Percentiles rank a stretch among this genome's conserved stretches.
These are phyloP conservation scores for Theocolax elegans DNA, from an alignment of 1,140 invertebrate genomes.

Conservation along the genomic window DNA sequence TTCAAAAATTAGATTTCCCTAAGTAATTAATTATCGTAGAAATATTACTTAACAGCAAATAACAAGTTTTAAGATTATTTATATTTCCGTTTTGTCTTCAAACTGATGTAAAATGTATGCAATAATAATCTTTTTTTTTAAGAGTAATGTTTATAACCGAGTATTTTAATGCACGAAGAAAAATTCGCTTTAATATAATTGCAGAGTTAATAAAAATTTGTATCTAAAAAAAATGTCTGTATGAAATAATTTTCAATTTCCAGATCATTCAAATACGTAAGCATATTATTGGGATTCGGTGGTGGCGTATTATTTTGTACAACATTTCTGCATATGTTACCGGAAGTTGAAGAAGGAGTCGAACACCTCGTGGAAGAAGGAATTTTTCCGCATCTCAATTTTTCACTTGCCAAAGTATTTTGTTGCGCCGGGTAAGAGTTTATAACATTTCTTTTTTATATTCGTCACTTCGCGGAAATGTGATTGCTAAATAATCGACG, in stretches of 20 bases:
- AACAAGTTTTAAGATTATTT: too few species aligned
- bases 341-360: slow-evolving; percentile 83
- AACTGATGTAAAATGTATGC: too few species aligned
- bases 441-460: not conserved
- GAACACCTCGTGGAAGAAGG: slow-evolving; percentile 68
- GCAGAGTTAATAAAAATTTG: too few species aligned
- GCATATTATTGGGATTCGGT: slow-evolving; percentile 84
- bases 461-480: not conserved
- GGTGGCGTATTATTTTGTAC: slow-evolving; percentile 92
- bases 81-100: too few species aligned
- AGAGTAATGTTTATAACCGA: too few species aligned
- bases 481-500: not conserved
- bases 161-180: too few species aligned
- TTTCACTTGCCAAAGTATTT: slow-evolving; percentile 77
- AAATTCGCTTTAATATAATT: too few species aligned
- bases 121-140: too few species aligned
- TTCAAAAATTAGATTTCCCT: too few species aligned
- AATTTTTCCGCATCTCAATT: slow-evolving; percentile 66
- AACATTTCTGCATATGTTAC: slow-evolving; percentile 89
- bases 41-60: too few species aligned
- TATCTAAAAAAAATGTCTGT: too few species aligned
- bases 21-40: too few species aligned
- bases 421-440: slow-evolving; percentile 72
- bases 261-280: slow-evolving; percentile 65
- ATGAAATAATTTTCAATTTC: slow-evolving; percentile 31